Conservation (phyloP, 1,140 invertebrate genomes). For the Drosophila pandora region DNA sequence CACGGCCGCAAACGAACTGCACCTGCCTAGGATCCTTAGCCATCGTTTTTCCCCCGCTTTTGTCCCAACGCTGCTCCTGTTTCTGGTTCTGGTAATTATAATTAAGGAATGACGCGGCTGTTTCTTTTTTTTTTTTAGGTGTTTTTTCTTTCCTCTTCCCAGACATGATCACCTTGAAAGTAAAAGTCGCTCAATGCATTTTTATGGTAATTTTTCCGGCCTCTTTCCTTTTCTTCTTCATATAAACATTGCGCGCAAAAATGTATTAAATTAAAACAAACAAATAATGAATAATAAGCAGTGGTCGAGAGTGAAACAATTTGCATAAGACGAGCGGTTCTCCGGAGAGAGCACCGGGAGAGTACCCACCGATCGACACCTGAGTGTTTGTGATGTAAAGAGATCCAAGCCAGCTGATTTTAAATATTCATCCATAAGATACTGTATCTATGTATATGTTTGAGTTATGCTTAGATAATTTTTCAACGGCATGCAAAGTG, state of each 20-base stretch:
- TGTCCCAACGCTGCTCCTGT: constrained; percentile 10
- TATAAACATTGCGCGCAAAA: constrained; percentile 66
- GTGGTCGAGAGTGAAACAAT: constrained; percentile 54
- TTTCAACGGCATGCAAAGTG: constrained; percentile 78
- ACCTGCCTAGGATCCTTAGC: constrained; percentile 53
- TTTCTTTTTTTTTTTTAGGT: constrained; percentile 21
- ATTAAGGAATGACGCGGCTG: constrained; percentile 62
- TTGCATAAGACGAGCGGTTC: constrained; percentile 60
- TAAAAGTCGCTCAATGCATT: constrained; percentile 76
- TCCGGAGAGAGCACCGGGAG: constrained; percentile 3
- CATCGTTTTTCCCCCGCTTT: constrained; percentile 7
- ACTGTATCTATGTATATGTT: constrained; percentile 2
- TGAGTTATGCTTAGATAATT: constrained; percentile 72
- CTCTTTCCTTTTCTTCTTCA: constrained; percentile 31
- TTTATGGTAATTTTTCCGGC: constrained; percentile 67
- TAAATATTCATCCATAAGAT: constrained; percentile 1
- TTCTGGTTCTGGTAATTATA: constrained; percentile 28
- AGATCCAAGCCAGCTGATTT: constrained; percentile 55
- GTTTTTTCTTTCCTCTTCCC: constrained; percentile 5
- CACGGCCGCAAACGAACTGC: constrained; percentile 42
- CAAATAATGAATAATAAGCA: constrained; percentile 81
- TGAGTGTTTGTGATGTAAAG: constrained; percentile 11
- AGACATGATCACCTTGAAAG: constrained; percentile 76
- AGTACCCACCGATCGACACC: constrained; percentile 36
- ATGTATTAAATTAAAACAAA: constrained; percentile 82